Base-by-base conservation (phyloP, 2,888 invertebrate genomes). In the Dynastes tityus region DNA sequence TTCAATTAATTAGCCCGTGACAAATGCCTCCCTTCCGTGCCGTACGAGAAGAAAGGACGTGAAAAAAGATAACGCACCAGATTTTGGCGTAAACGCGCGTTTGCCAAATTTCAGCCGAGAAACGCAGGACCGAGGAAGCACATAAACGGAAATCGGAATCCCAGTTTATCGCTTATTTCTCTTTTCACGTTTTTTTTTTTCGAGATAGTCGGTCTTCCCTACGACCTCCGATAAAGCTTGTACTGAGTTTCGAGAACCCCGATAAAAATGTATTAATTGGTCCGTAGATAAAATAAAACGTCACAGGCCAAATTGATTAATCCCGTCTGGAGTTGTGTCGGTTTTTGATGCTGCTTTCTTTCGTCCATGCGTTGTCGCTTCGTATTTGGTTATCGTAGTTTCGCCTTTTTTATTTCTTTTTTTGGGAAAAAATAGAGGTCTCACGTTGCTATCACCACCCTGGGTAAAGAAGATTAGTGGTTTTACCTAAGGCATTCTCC, bases 261-360 rank as follows among this genome's bases (percentile, higher is more conserved):
- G 73, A 74, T 74, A 74, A 74, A 74, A 74, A 63, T 74, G 73
- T 74, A 74, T 74, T 74, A 74, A 74, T 74, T 74, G 73, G 73
- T 49, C 45, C 45, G 40, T 40, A 74, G 73, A 74, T 74, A 74
- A 74, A 74, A 49, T 74, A 74, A 74, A 74, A 61, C 63, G 73
- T 61, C 73, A 68, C 63, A 29, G 27, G 51, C 61, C 73, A 74
- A 74, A 74, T 74, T 74, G 73, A 74, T 74, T 74, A 74, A 74
- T 74, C 73, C 58, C 61, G 51, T 27, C n/a, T 53, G 68, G 51
- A 49, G 68, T 32, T n/a, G 29, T 63, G 63, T 61, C 32, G 32
- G 29, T 63, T 27, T 61, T 61, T 68, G 49, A 49, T 45, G 11
- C 67, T 40, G 51, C 51, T 51, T 29, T 68, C 55, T 58, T 58